Conservation (phyloP, 2,888 invertebrate species). For the Erpobdella octoculata region DNA sequence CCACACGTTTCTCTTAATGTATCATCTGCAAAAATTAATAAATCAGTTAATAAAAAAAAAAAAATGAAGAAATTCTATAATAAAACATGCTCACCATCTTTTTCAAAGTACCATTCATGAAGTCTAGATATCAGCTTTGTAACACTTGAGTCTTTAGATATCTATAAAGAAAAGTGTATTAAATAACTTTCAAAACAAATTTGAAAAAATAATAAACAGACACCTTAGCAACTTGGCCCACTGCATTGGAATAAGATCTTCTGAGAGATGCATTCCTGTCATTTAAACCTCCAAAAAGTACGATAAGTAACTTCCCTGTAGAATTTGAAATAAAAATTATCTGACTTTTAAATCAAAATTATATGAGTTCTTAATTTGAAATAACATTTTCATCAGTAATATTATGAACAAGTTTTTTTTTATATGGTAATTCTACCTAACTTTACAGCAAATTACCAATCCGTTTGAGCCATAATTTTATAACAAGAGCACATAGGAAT, state of each 20-base stretch:
- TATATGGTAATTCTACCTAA: too few relatives aligned
- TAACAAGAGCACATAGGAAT: too few relatives aligned
- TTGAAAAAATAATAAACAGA: background rate
- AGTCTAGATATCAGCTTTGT: slow-evolving; percentile 62
- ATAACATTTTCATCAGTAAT: too few relatives aligned
- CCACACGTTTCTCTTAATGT: slow-evolving; percentile 59
- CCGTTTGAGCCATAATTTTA: too few relatives aligned
- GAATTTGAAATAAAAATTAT: slow-evolving; percentile 3
- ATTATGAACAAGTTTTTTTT: too few relatives aligned
- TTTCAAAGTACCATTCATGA: slow-evolving; percentile 62
- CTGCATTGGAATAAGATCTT: slow-evolving; percentile 72
- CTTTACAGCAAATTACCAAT: too few relatives aligned
- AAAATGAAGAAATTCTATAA: background rate
- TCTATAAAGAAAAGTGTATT: slow-evolving; percentile 36
- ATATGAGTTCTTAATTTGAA: too few relatives aligned
- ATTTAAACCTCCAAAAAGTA: slow-evolving; percentile 67
- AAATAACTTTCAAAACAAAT: background rate
- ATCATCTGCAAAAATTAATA: slow-evolving; percentile 59
- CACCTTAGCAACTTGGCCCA: slow-evolving; percentile 69
- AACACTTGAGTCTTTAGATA: slow-evolving; percentile 68
- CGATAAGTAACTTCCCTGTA: slow-evolving; percentile 60
- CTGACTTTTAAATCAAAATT: too few relatives aligned
- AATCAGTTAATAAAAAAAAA: background rate
- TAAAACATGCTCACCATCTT: slow-evolving; percentile 56
- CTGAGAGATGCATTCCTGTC: slow-evolving; percentile 76